phyloP scores from a whole-genome alignment of 2,797 vertebrate species.

The Chelmon rostratus region DNA sequence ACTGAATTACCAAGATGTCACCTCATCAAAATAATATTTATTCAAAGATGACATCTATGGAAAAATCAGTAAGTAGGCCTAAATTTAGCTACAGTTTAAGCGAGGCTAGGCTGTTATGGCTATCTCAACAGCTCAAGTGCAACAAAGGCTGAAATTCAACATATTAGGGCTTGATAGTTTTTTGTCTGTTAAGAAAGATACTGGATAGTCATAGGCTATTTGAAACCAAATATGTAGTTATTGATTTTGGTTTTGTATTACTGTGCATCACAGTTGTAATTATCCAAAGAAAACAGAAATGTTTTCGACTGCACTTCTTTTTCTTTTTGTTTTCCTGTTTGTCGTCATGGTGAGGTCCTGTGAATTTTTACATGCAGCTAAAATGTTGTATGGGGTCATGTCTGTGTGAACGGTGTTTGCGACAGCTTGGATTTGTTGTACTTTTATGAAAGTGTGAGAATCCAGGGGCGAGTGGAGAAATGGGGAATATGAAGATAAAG shows the following conservation, averaged over 20 bases:
- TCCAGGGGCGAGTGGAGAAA: not conserved
- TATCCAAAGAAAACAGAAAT: not conserved
- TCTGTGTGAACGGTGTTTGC: not conserved
- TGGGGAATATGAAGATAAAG: not conserved
- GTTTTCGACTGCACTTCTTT: not conserved
- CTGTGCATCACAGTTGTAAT: not conserved
- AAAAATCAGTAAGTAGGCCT: not conserved
- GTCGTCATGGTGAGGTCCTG: not conserved
- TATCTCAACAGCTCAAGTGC: not conserved
- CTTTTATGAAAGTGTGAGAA: conserved; percentile 5
- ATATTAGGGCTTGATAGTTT: not conserved
- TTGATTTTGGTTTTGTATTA: not conserved
- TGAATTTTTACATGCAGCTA: not conserved
- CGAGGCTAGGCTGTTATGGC: not conserved
- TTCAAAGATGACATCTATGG: not conserved
- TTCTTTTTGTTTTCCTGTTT: not conserved
- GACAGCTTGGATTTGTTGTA: not conserved
- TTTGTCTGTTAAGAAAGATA: not conserved
- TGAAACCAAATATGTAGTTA: not conserved
- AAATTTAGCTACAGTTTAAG: not conserved
- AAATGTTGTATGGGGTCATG: not conserved
- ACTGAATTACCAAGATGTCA: not conserved
- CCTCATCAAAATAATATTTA: not conserved
- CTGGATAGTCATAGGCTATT: not conserved
- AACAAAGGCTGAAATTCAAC: not conserved